Percentiles rank a stretch among this genome's conserved stretches.
Conservation (phyloP, 1,140 invertebrate genomes). For the Zelostemma sp. region DNA sequence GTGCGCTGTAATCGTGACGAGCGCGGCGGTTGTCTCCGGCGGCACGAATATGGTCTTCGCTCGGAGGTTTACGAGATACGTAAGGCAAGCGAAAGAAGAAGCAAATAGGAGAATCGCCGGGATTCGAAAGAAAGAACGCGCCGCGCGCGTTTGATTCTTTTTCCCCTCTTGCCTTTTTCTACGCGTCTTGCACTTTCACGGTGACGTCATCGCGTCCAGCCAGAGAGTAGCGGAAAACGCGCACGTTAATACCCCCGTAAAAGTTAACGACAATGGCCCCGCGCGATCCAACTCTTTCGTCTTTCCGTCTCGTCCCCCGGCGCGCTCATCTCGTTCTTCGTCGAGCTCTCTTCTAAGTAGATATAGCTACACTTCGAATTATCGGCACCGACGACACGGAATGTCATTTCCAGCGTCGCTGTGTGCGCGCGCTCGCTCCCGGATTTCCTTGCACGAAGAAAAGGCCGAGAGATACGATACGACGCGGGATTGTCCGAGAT, state of each 20-base stretch:
- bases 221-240: constrained; percentile 58
- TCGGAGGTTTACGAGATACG: constrained; percentile 34
- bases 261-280: constrained; percentile 70
- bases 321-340: constrained; percentile 20
- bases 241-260: constrained; percentile 69
- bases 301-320: not conserved
- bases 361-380: constrained; percentile 59
- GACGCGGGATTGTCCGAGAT: constrained; percentile 30
- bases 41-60: constrained; percentile 1
- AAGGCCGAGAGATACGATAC: constrained; percentile 29
- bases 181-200: constrained; percentile 45
- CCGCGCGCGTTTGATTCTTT: constrained; percentile 53
- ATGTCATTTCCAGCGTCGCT: constrained; percentile 58
- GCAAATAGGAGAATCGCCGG: constrained; percentile 4
- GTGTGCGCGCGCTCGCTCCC: constrained; percentile 20
- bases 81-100: constrained; percentile 30
- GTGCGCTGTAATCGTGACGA: constrained; percentile 16
- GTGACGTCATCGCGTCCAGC: constrained; percentile 64
- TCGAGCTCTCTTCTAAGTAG: constrained; percentile 16
- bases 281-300: constrained; percentile 57
- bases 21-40: constrained; percentile 25
- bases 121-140: constrained; percentile 5
- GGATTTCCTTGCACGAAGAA: constrained; percentile 36
- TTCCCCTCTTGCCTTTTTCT: constrained; percentile 25
- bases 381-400: constrained; percentile 63